Percentiles rank a stretch among this genome's conserved stretches.
phyloP scores from a whole-genome alignment of 2,888 invertebrate species.

The Eurytoma californica region DNA sequence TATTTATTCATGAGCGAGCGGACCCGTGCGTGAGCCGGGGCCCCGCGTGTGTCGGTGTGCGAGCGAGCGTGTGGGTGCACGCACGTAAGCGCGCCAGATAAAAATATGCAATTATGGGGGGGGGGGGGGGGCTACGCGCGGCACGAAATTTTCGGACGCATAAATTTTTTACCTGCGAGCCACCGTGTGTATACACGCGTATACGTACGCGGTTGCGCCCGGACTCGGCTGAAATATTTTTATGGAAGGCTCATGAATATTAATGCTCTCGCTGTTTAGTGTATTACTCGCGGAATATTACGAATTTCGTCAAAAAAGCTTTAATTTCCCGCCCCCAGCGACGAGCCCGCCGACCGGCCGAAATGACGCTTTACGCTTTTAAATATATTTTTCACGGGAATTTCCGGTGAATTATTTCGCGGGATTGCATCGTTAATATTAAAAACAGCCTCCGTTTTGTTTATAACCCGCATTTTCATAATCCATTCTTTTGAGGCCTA shows the following conservation, averaged over 20 bases:
- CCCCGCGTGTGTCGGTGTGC: neutral
- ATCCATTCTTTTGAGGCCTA: too few species aligned
- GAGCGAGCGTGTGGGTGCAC: neutral
- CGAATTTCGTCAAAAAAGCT: constrained; percentile 11
- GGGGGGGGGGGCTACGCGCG: neutral
- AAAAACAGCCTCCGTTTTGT: neutral
- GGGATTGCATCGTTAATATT: neutral
- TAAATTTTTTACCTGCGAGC: constrained; percentile 5
- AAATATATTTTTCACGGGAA: neutral
- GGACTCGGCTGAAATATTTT: constrained; percentile 4
- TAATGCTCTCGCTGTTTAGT: constrained; percentile 16
- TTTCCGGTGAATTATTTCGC: neutral
- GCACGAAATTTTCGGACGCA: constrained; percentile 32
- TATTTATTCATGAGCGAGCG: constrained; percentile 48
- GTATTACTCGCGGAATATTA: neutral
- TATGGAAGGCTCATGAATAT: constrained; percentile 24
- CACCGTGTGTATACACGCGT: neutral
- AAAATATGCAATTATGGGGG: constrained; percentile 42
- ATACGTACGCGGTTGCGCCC: neutral
- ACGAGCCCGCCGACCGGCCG: too few species aligned
- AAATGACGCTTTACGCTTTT: neutral
- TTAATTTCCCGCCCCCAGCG: neutral
- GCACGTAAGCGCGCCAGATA: neutral
- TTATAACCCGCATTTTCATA: too few species aligned
- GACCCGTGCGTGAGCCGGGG: constrained; percentile 18